A percentile compares a stretch with the other conserved stretches of the same genome.
phyloP scores from a whole-genome alignment of 1,140 invertebrate genomes.

The Drosophila nannoptera region DNA sequence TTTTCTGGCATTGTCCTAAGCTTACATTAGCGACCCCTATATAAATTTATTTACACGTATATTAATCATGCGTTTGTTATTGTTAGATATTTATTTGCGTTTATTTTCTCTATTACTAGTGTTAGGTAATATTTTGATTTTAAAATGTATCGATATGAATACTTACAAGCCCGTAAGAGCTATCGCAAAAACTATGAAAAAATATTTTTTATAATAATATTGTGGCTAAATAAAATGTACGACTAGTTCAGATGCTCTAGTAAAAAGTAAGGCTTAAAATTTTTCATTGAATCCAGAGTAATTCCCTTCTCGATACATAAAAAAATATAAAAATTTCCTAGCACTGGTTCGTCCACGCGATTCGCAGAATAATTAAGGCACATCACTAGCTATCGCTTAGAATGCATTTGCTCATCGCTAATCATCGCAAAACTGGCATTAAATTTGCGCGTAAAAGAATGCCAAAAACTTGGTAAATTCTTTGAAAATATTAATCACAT shows the following conservation, averaged over 20 bases:
- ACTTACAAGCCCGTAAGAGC: background rate
- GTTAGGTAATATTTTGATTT: slow-evolving; percentile 10
- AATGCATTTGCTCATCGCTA: slow-evolving; percentile 30
- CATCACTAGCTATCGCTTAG: slow-evolving; percentile 22
- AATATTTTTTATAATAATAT: background rate
- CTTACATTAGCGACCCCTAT: slow-evolving; percentile 1
- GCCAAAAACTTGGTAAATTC: slow-evolving; percentile 37
- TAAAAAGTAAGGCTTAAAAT: too few species aligned
- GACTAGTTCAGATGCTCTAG: too few species aligned
- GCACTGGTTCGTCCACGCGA: slow-evolving; percentile 43
- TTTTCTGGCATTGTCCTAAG: slow-evolving; percentile 58
- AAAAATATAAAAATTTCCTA: background rate
- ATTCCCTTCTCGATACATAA: background rate
- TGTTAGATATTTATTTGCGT: slow-evolving; percentile 37
- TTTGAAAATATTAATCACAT: slow-evolving; percentile 28
- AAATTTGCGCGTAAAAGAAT: slow-evolving; percentile 66
- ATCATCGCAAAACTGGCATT: slow-evolving; percentile 44
- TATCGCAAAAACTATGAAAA: background rate
- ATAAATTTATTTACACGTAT: background rate
- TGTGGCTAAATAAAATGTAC: background rate
- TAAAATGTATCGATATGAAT: slow-evolving; percentile 11
- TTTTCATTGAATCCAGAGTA: too few species aligned
- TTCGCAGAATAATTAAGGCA: slow-evolving; percentile 4
- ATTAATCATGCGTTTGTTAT: slow-evolving; percentile 35
- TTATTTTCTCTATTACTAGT: slow-evolving; percentile 28